These are phyloP conservation scores for Zeus faber DNA, from an alignment of 2,113 vertebrate species.

Conservation along the genomic window DNA sequence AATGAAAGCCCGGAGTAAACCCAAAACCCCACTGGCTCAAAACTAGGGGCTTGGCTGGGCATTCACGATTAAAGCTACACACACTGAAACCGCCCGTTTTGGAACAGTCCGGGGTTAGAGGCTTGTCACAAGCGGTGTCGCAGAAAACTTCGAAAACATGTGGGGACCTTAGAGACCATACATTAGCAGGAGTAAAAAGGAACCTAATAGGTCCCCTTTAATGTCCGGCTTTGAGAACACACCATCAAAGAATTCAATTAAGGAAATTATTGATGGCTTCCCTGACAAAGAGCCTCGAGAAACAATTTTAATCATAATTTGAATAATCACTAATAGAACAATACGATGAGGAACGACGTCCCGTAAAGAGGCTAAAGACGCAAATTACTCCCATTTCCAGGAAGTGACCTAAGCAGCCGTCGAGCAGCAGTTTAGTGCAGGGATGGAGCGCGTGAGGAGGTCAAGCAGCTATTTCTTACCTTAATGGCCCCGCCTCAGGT, in stretches of 20 bases:
- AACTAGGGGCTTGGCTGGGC: too few relatives aligned
- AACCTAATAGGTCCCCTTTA: conserved; percentile 28
- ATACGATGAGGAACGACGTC: conserved; percentile 25
- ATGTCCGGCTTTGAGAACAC: conserved; percentile 31
- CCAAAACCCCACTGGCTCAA: too few relatives aligned
- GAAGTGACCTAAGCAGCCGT: conserved; percentile 14
- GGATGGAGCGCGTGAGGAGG: conserved; percentile 12
- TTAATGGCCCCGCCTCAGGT: conserved; percentile 61
- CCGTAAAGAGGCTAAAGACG: conserved; percentile 15
- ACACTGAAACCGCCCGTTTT: too few relatives aligned
- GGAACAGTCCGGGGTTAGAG: too few relatives aligned
- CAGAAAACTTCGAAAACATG: too few relatives aligned
- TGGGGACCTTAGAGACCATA: neutral
- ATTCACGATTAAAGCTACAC: too few relatives aligned
- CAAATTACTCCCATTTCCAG: conserved; percentile 33
- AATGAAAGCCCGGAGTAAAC: too few relatives aligned
- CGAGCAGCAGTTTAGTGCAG: conserved; percentile 21
- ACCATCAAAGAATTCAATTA: conserved; percentile 42
- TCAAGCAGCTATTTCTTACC: conserved; percentile 48
- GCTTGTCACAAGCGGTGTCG: too few relatives aligned
- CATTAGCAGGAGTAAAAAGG: conserved; percentile 19
- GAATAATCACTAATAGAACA: conserved; percentile 30
- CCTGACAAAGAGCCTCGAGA: conserved; percentile 24
- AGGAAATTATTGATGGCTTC: conserved; percentile 40
- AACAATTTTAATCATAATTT: conserved; percentile 34